These are phyloP conservation scores for Drosophila ananassae DNA, from an alignment of 1,140 invertebrate genomes.

Conservation along the genomic window DNA sequence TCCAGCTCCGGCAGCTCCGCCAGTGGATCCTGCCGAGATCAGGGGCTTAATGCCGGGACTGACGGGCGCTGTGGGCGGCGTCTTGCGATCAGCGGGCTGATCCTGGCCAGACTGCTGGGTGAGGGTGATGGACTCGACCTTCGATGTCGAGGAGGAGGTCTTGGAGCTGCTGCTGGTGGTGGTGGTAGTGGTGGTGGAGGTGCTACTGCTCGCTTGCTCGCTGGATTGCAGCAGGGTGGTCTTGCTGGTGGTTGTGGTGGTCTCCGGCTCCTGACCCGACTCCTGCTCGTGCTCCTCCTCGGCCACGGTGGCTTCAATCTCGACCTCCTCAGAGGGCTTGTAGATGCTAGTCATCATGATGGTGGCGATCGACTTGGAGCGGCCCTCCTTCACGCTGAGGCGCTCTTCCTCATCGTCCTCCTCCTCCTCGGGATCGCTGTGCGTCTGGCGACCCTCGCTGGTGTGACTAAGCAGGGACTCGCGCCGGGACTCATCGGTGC, in stretches of 20 bases:
- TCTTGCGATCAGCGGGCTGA: conserved; percentile 65
- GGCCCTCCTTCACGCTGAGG: conserved; percentile 68
- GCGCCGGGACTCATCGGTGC: conserved; percentile 71
- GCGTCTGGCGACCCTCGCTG: conserved; percentile 74
- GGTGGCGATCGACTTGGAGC: conserved; percentile 82
- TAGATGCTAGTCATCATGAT: conserved; percentile 84
- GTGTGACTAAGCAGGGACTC: conserved; percentile 73
- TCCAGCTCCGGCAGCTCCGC: conserved; percentile 5
- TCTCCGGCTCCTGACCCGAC: not conserved
- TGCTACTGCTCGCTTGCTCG: conserved; percentile 48
- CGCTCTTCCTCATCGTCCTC: conserved; percentile 54
- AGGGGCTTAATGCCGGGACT: conserved; percentile 71
- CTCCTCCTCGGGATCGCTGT: conserved; percentile 77
- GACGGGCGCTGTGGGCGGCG: conserved; percentile 79
- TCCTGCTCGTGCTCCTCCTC: conserved; percentile 49
- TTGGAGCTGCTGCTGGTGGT: conserved; percentile 36
- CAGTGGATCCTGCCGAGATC: conserved; percentile 14
- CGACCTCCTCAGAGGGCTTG: conserved; percentile 70
- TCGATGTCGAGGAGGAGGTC: conserved; percentile 23
- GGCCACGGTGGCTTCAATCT: conserved; percentile 43
- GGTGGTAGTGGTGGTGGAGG: conserved; percentile 9
- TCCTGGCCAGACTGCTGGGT: conserved; percentile 46
- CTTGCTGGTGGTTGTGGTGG: conserved; percentile 28
- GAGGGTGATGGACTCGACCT: conserved; percentile 66
- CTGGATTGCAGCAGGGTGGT: conserved; percentile 50